A percentile compares a stretch with the other conserved stretches of the same genome.
These are phyloP conservation scores for Clarias gariepinus DNA, from an alignment of 2,113 vertebrate species.

Conservation along the genomic window DNA sequence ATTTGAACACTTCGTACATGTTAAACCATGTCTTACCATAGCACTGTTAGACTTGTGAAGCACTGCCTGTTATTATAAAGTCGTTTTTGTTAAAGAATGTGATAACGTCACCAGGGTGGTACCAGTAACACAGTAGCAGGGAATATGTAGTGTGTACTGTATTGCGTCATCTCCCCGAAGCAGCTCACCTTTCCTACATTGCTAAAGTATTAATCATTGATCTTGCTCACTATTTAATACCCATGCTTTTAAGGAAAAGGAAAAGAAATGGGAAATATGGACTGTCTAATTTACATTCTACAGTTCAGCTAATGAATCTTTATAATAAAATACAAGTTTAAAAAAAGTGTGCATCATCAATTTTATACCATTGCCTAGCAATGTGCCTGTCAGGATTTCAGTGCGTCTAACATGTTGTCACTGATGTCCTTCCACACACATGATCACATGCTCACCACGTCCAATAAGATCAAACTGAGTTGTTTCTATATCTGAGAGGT, in stretches of 20 bases:
- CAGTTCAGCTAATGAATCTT: background rate
- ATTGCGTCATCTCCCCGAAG: conserved; percentile 1
- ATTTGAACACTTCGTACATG: too few species aligned
- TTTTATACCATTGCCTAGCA: too few species aligned
- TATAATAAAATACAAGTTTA: background rate
- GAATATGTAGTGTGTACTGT: conserved; percentile 13
- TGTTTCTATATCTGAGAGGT: too few species aligned
- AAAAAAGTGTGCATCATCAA: too few species aligned
- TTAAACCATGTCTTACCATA: too few species aligned
- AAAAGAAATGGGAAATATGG: background rate
- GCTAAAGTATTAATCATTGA: background rate
- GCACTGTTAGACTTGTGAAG: too few species aligned
- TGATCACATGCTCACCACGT: too few species aligned
- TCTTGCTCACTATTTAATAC: background rate
- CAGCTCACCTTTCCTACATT: background rate
- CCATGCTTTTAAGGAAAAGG: background rate
- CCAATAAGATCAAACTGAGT: too few species aligned
- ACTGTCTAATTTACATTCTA: background rate
- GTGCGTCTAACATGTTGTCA: too few species aligned
- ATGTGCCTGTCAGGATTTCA: too few species aligned
- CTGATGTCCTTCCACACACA: too few species aligned
- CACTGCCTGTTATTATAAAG: too few species aligned
- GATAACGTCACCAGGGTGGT: conserved; percentile 24
- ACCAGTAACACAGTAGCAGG: background rate
- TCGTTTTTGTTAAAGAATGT: background rate